Base-by-base conservation (phyloP, 2,113 vertebrate species). In the Gymnocephalus cernua region DNA sequence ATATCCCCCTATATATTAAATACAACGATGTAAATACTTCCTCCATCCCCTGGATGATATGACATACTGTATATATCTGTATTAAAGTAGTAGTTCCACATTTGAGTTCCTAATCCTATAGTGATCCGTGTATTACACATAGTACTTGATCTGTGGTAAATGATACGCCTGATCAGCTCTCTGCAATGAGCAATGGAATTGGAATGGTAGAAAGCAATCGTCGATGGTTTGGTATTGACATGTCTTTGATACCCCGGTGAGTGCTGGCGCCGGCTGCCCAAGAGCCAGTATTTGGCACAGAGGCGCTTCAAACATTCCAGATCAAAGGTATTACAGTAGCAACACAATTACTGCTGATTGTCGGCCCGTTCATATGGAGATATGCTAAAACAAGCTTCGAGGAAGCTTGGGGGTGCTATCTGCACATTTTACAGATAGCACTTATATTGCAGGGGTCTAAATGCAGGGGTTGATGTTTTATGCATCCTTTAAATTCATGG, bases 251-350 rank as follows among this genome's bases (percentile, higher is more conserved):
- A 16, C 74, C 93, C 93, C 32, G 91, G 71, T 87, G 94, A 19
- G 94, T 51, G 51, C 80, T 79, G 94, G 94, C 94, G 93, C 94
- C 95, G 88, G 68, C 25, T 13, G n/a, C 66, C 61, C 61, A 44
- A 58, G 45, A 59, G 72, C 5, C 66, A 70, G 83, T 93, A 21
- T 93, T 94, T 92, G 93, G 89, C 88, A 56, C 82, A 61, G 10
- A 11, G 69, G 64, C 68, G 62, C 82, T 89, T 89, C 86, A 90
- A 91, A 92, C 88, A 77, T 85, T 54, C 1, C 61, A 90, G 89
- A 95, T 95, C 94, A 96, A 95, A 95, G 91, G 88, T 50, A 65
- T 94, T 94, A 94, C 93, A 94, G 93, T 91, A 95, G 94, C 91
- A 77, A 90, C 90, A 92, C 93, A 91, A 93, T 94, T 86, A 91